Base-by-base conservation (phyloP, 2,888 invertebrate genomes). In the Maniola hyperantus region DNA sequence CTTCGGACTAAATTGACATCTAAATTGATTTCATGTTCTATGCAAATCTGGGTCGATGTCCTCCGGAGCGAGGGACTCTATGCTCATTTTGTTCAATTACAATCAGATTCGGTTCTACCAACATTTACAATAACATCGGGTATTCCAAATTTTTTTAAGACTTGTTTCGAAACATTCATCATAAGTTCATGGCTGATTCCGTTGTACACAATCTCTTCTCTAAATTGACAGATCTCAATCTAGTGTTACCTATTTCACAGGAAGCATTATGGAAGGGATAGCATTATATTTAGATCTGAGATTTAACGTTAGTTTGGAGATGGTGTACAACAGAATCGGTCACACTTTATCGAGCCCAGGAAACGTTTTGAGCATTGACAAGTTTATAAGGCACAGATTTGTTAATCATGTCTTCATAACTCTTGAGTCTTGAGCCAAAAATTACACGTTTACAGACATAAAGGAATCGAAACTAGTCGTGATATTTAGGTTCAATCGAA, bases 1-100 rank as follows among this genome's bases (percentile, higher is more conserved):
- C 69, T 72, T 72, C 74, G 71, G 70, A 69, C 69, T 71, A 62
- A 70, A 65, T 65, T 69, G 51, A 55, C 62, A 46, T 50, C 54
- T 60, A 60, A 59, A 58, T 55, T 60, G 48, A 62, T 59, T 57
- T 58, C 50, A 55, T 59, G 36, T 46, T 34, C 15, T 20, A 57
- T 34, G 54, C 44, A 54, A 54, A 54, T 63, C 46, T 48, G 57
- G 57, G 64, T 64, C 39, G 53, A 44, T 44, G 34, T 64, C 51
- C 66, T 61, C 48, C 64, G 57, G 64, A 57, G 66, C 66, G 76
- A 71, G 69, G 68, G 74, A 69, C 71, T 75, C 62, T 64, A 66
- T 59, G 26, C 36, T 61, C 55, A 57, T 6, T 26, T 13, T 26
- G 8, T 34, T 11, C 15, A 34, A 26, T 34, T 20, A 36, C 34